Conservation (phyloP, 2,113 vertebrate genomes). For the Manacus vitellinus region DNA sequence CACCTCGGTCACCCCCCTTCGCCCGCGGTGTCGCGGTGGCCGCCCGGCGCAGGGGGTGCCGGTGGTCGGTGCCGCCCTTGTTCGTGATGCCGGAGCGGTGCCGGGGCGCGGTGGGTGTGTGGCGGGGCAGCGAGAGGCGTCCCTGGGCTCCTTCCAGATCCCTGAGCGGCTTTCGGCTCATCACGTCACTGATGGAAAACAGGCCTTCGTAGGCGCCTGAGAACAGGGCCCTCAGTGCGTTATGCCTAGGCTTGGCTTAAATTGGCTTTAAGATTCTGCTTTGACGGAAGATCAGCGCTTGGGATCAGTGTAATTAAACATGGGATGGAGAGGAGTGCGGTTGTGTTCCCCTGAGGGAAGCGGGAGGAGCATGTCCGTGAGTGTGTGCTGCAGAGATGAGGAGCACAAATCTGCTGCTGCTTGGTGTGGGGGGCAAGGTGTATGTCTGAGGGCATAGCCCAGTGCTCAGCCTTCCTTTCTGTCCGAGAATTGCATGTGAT, state of each 20-base stretch:
- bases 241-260: not conserved
- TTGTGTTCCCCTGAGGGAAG: not conserved
- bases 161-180: not conserved
- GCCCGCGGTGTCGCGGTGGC: no score
- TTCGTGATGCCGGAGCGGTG: not conserved
- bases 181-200: conserved; percentile 2
- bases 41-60: not conserved
- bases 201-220: not conserved
- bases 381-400: not conserved
- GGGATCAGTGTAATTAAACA: not conserved
- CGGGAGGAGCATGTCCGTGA: not conserved
- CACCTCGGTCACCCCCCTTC: accelerated
- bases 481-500: not conserved
- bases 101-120: not conserved
- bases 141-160: not conserved
- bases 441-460: not conserved
- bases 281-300: not conserved
- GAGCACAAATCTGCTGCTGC: not conserved
- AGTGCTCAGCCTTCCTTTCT: not conserved
- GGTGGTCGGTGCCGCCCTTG: not conserved
- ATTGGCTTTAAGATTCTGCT: no score
- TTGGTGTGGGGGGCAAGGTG: not conserved
- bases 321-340: not conserved
- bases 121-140: not conserved
- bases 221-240: not conserved